Conservation (phyloP, 1,140 invertebrate species). For the Apis cerana region DNA sequence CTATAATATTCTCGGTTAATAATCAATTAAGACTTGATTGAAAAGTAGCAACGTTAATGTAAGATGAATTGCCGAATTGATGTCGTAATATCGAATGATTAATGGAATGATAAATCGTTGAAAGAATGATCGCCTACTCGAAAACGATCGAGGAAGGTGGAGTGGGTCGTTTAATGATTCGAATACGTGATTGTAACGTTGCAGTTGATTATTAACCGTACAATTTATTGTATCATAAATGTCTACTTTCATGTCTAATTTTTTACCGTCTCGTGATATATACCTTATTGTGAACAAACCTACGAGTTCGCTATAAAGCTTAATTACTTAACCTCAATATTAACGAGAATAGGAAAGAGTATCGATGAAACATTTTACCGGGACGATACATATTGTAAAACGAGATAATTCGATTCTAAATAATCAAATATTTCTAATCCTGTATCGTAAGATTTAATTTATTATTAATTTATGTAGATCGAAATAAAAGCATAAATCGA, state of each 20-base stretch:
- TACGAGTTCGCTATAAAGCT: neutral
- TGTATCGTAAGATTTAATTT: neutral
- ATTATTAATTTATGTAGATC: neutral
- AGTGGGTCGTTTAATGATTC: neutral
- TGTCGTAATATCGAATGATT: slow-evolving; percentile 1
- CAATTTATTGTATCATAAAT: neutral
- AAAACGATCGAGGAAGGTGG: neutral
- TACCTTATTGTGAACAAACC: neutral
- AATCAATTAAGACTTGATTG: neutral
- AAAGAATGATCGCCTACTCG: slow-evolving; percentile 10
- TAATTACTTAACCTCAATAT: neutral
- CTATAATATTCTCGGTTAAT: neutral
- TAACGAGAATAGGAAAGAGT: too few species aligned
- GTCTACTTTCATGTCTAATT: neutral
- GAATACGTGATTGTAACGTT: neutral
- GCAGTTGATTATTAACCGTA: too few species aligned
- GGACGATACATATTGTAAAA: neutral
- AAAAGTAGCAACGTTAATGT: neutral
- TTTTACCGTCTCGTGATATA: neutral
- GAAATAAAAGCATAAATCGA: neutral
- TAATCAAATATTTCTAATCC: neutral
- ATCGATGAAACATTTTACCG: too few species aligned
- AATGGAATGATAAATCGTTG: neutral
- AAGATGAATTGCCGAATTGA: neutral
- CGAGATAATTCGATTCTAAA: neutral